Conservation (phyloP, 1,140 invertebrate species). For the Lasaia peninsularis region DNA sequence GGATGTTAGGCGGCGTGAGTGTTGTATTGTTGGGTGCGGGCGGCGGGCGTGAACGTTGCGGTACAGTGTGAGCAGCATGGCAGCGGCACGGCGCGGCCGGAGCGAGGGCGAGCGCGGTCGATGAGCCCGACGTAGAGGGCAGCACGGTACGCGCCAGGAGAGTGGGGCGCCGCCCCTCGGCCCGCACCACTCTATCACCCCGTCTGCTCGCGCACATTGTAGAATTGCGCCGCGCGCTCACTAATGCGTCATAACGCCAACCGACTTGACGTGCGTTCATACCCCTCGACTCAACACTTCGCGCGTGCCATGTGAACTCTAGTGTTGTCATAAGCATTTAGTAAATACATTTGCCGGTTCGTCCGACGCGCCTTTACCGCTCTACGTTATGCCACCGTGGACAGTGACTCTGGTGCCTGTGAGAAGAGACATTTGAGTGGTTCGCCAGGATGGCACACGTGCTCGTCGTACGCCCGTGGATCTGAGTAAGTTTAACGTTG, state of each 20-base stretch:
- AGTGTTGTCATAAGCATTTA: slow-evolving; percentile 47
- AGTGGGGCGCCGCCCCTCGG: slow-evolving; percentile 34
- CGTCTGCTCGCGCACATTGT: slow-evolving; percentile 60
- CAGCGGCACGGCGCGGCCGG: slow-evolving; percentile 38
- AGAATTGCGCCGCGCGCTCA: slow-evolving; percentile 67
- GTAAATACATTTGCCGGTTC: slow-evolving; percentile 16
- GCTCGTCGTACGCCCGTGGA: slow-evolving; percentile 41
- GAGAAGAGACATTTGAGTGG: slow-evolving; percentile 40
- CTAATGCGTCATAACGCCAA: slow-evolving; percentile 70
- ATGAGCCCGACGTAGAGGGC: slow-evolving; percentile 71
- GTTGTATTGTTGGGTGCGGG: slow-evolving; percentile 19
- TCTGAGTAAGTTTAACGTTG: slow-evolving; percentile 61
- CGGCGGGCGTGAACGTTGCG: slow-evolving; percentile 39
- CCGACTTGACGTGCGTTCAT: slow-evolving; percentile 47
- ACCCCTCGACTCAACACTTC: slow-evolving; percentile 35
- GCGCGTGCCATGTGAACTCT: slow-evolving; percentile 70
- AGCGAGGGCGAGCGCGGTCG: slow-evolving; percentile 66
- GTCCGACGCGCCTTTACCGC: slow-evolving; percentile 12
- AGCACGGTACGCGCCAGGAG: slow-evolving; percentile 51
- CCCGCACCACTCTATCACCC: slow-evolving; percentile 42
- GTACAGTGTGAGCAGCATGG: slow-evolving; percentile 49
- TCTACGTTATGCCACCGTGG: slow-evolving; percentile 31
- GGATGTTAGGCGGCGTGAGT: background rate
- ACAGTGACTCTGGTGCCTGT: slow-evolving; percentile 56
- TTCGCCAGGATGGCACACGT: slow-evolving; percentile 58